A percentile compares a stretch with the other conserved stretches of the same genome.
phyloP scores from a whole-genome alignment of 2,113 vertebrate species.

The Cromileptes altivelis region DNA sequence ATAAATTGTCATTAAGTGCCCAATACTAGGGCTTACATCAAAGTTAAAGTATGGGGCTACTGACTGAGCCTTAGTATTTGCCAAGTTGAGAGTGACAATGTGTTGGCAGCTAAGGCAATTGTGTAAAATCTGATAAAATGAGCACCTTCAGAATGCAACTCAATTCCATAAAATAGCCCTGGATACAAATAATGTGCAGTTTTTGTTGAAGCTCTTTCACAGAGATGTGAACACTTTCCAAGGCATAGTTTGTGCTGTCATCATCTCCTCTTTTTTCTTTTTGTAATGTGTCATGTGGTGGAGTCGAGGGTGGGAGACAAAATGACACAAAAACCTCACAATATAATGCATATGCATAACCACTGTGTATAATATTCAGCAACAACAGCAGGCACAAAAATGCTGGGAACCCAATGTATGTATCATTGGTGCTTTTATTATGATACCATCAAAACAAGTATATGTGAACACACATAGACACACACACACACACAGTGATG shows the following conservation, averaged over 20 bases:
- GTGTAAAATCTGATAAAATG: background rate
- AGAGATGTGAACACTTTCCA: background rate
- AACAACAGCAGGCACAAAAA: background rate
- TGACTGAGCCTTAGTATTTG: too few relatives aligned
- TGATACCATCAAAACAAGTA: conserved; percentile 42
- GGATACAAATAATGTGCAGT: background rate
- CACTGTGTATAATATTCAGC: background rate
- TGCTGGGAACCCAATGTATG: background rate
- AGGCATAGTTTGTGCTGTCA: background rate
- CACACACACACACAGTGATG: conserved; percentile 7
- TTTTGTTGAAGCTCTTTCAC: background rate
- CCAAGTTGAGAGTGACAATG: too few relatives aligned
- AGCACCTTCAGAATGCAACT: background rate
- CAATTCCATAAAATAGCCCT: background rate
- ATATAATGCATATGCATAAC: conserved; percentile 5
- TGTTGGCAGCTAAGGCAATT: background rate
- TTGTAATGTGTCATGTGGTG: background rate
- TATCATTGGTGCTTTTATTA: conserved; percentile 16
- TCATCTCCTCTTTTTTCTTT: background rate
- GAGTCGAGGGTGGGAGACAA: background rate
- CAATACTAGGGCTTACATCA: too few relatives aligned
- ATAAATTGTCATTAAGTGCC: too few relatives aligned
- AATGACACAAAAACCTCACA: conserved; percentile 5
- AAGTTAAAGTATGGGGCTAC: too few relatives aligned
- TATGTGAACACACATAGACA: conserved; percentile 2